phyloP scores from a whole-genome alignment of 2,888 invertebrate genomes.

The Drosophila lacicola region DNA sequence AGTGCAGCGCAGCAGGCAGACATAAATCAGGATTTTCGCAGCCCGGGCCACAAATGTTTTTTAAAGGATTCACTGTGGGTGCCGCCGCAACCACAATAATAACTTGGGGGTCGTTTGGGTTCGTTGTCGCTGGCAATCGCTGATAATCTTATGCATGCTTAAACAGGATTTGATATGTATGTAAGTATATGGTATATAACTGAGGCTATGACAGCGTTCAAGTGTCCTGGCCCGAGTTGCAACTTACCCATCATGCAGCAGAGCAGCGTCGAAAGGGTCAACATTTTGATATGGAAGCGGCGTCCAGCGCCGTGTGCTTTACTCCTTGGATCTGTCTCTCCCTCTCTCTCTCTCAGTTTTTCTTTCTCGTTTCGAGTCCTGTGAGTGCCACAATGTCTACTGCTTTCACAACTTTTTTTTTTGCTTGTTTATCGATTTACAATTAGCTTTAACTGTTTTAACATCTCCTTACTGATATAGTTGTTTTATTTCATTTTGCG shows the following conservation, averaged over 20 bases:
- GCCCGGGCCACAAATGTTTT: conserved; percentile 77
- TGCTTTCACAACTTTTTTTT: conserved; percentile 13
- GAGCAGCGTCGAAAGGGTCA: conserved; percentile 83
- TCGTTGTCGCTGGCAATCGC: conserved; percentile 60
- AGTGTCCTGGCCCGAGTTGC: conserved; percentile 22
- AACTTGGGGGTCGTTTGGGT: conserved; percentile 45
- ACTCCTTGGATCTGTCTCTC: background rate
- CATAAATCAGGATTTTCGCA: conserved; percentile 77
- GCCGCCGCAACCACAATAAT: conserved; percentile 36
- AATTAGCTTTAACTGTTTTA: conserved; percentile 55
- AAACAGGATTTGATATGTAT: conserved; percentile 43
- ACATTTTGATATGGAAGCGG: conserved; percentile 77
- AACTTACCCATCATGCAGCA: conserved; percentile 85
- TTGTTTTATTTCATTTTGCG: conserved; percentile 19
- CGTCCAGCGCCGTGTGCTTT: conserved; percentile 35
- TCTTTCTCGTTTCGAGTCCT: background rate
- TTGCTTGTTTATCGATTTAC: conserved; percentile 58
- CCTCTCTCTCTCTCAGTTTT: background rate
- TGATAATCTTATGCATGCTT: conserved; percentile 78
- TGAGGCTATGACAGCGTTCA: conserved; percentile 25
- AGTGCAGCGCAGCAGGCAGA: conserved; percentile 68
- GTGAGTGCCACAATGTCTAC: conserved; percentile 5
- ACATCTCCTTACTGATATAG: conserved; percentile 39
- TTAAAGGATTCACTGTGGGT: conserved; percentile 69
- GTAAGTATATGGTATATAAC: conserved; percentile 1